Evolutionary conservation across 1,140 invertebrate genomes (phyloP).

Genomic region (Popillia japonica): DNA sequence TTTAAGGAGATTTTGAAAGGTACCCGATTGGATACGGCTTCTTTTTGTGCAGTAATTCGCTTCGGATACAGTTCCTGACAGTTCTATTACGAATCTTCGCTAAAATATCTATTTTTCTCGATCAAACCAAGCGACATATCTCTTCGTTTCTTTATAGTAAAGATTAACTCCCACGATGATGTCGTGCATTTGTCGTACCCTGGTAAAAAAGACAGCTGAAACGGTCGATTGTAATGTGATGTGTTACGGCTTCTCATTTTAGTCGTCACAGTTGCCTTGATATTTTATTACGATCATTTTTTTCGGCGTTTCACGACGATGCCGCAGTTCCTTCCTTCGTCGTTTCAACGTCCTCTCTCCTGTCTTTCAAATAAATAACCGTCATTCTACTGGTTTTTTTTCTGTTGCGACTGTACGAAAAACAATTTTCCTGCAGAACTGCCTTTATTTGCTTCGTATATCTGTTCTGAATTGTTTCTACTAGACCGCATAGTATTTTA

Average conservation of each 20-base stretch:
- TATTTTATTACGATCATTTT: neutral
- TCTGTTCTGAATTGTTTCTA: neutral
- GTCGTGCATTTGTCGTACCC: neutral
- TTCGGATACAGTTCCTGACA: neutral
- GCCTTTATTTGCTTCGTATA: constrained; percentile 4
- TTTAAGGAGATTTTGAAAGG: neutral
- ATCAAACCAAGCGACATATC: neutral
- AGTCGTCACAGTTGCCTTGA: constrained; percentile 1
- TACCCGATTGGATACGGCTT: neutral
- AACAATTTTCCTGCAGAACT: neutral
- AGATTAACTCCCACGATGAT: neutral
- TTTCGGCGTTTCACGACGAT: neutral
- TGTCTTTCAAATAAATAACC: neutral
- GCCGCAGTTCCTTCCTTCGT: neutral
- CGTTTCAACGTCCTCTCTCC: neutral
- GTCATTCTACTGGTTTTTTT: neutral
- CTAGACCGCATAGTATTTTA: neutral
- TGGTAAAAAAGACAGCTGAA: neutral
- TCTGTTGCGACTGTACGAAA: neutral
- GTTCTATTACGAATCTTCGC: too few relatives aligned
- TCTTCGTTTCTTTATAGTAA: neutral
- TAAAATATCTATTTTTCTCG: neutral
- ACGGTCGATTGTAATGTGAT: neutral
- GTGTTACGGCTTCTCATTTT: neutral
- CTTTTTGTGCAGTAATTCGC: neutral